phyloP scores from a whole-genome alignment of 2,113 vertebrate species.

The Pristiophorus japonicus region DNA sequence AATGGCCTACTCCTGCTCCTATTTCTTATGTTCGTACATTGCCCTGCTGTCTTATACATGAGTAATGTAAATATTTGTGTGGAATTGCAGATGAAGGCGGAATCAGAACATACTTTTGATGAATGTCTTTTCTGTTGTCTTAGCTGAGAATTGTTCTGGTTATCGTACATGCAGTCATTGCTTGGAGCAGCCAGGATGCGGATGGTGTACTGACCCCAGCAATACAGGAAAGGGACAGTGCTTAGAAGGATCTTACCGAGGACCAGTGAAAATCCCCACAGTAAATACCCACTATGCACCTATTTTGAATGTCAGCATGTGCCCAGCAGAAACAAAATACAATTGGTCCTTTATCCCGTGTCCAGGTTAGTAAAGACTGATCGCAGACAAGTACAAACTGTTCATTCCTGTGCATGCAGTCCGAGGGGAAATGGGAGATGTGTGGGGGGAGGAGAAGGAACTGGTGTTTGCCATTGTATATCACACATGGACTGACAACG shows the following conservation, averaged over 20 bases:
- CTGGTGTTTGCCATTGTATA: background rate
- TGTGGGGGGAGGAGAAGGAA: background rate
- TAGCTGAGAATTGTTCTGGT: constrained; percentile 94
- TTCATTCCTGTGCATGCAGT: background rate
- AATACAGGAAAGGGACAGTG: constrained; percentile 89
- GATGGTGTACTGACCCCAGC: constrained; percentile 91
- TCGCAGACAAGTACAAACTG: background rate
- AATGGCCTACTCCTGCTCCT: too few relatives aligned
- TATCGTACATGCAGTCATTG: constrained; percentile 86
- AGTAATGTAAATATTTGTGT: background rate
- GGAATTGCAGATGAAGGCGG: background rate
- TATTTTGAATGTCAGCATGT: constrained; percentile 80
- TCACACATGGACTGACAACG: background rate
- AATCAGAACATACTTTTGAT: background rate
- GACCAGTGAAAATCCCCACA: constrained; percentile 71
- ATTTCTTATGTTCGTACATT: too few relatives aligned
- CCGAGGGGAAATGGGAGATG: background rate
- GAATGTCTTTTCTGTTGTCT: background rate
- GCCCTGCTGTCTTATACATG: too few relatives aligned
- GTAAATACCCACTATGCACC: constrained; percentile 64
- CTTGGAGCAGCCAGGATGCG: constrained; percentile 88
- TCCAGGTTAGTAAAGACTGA: constrained; percentile 64
- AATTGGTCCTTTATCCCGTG: constrained; percentile 97
- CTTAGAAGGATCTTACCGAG: constrained; percentile 81
- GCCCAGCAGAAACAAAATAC: constrained; percentile 66